Evolutionary conservation across 2,797 vertebrate species (phyloP), one percentile per base, ranked within the genome.

Genomic region (Periophthalmus magnuspinnatus): DNA sequence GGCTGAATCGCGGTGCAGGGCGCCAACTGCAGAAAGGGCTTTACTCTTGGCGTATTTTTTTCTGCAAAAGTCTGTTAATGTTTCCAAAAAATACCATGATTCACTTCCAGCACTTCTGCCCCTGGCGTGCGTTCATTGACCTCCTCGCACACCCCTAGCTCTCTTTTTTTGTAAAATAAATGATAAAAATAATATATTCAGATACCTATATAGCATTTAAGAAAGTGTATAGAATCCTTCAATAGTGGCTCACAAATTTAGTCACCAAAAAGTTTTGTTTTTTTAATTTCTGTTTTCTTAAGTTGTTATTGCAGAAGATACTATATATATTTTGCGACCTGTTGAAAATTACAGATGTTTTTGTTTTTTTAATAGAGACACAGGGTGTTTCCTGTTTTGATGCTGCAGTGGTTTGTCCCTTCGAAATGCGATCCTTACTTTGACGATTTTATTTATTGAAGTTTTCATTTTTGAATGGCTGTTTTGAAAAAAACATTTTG

Each of bases 111-210:
- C 56, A 34, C 67, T 72, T 82, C 82, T 84, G 81, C 68, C 79
- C 68, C 79, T 62, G 6, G 45, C 67, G 52, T 58, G 67, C 72
- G 63, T 72, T 82, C 78, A 75, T 48, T 84, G 81, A 88, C 81
- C 81, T 83, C 77, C 75, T 74, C 14, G 28, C 62, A 48, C 74
- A 75, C 75, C 73, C 60, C 72, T 57, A 72, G 57, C 34, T 32
- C 62, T 61, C 14, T 59, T 10, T 62, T 87, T 93, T 93, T 93
- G 91, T 93, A 93, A 92, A 85, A 89, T 90, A 85, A 91, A 86
- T 86, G 74, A 90, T 89, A 89, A 47, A 90, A 88, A 93, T 93
- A 93, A 94, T 93, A 93, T 94, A 93, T 93, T 91, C 90, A 90
- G 90, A 92, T 91, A 89, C 88, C 73, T 91, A 84, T 90, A 92